Evolutionary conservation across 2,113 vertebrate genomes (phyloP).

Genomic region (Tretioscincus oriximinensis): DNA sequence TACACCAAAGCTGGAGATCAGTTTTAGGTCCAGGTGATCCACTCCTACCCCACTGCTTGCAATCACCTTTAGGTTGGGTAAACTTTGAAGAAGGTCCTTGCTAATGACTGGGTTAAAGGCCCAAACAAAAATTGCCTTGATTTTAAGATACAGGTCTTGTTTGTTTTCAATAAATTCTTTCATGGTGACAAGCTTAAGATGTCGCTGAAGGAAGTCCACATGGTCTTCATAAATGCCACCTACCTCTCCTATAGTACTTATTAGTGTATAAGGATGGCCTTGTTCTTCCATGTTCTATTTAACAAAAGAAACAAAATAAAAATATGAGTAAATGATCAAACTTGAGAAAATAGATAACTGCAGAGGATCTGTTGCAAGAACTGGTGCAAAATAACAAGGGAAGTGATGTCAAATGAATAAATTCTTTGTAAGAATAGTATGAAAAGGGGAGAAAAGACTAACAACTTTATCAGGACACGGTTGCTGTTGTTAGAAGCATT

Average conservation of each 20-base stretch:
- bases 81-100: conserved; percentile 62
- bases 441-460: too few relatives aligned
- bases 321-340: not conserved
- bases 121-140: conserved; percentile 76
- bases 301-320: not conserved
- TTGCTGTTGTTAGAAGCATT: too few relatives aligned
- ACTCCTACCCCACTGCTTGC: conserved; percentile 74
- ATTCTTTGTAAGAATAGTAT: too few relatives aligned
- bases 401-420: too few relatives aligned
- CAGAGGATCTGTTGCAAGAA: too few relatives aligned
- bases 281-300: conserved; percentile 64
- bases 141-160: conserved; percentile 58
- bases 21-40: conserved; percentile 78
- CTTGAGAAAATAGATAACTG: too few relatives aligned
- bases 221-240: conserved; percentile 64
- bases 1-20: conserved; percentile 72
- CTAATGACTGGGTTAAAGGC: conserved; percentile 39
- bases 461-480: too few relatives aligned
- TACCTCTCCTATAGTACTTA: conserved; percentile 54
- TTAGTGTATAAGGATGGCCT: conserved; percentile 63
- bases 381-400: too few relatives aligned
- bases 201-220: conserved; percentile 65
- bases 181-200: conserved; percentile 70
- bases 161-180: conserved; percentile 71
- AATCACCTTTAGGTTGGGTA: conserved; percentile 78